phyloP scores from a whole-genome alignment of 1,140 invertebrate genomes.

The Acromyrmex echinatior region DNA sequence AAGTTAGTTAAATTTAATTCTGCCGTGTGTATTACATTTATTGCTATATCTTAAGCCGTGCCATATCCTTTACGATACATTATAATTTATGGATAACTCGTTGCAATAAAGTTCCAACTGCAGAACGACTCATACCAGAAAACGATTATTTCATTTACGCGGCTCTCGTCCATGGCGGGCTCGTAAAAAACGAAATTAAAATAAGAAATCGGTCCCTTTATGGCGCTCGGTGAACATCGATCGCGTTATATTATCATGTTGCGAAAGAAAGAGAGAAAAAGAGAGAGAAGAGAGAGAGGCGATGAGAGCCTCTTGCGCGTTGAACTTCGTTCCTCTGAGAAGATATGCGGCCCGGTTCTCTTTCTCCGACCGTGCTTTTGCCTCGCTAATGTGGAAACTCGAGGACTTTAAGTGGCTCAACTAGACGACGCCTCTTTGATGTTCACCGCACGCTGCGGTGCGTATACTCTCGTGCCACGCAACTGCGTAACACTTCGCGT shows the following conservation, averaged over 20 bases:
- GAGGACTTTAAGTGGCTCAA: constrained; percentile 84
- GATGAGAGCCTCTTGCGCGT: not conserved
- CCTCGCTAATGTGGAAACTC: constrained; percentile 85
- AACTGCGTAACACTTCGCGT: constrained; percentile 73
- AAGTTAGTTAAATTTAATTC: constrained; percentile 56
- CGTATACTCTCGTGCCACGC: constrained; percentile 74
- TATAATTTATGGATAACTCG: constrained; percentile 54
- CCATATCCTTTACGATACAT: constrained; percentile 44
- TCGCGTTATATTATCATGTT: constrained; percentile 54
- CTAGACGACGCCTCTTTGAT: constrained; percentile 83
- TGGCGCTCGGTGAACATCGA: constrained; percentile 29
- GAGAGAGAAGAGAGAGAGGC: not conserved
- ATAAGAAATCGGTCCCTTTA: constrained; percentile 58
- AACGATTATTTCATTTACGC: constrained; percentile 55
- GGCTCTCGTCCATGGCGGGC: not conserved
- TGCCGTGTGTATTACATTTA: constrained; percentile 24
- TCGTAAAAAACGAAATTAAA: constrained; percentile 55
- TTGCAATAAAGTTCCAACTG: constrained; percentile 46
- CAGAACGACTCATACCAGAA: constrained; percentile 29
- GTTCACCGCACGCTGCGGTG: constrained; percentile 74
- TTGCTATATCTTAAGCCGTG: constrained; percentile 32
- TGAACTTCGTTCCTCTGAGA: constrained; percentile 25
- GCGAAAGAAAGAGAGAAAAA: not conserved
- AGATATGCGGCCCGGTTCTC: constrained; percentile 31
- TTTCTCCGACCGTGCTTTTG: constrained; percentile 74